phyloP scores from a whole-genome alignment of 2,888 invertebrate genomes.

The Gastracanthus pulcherrimus region DNA sequence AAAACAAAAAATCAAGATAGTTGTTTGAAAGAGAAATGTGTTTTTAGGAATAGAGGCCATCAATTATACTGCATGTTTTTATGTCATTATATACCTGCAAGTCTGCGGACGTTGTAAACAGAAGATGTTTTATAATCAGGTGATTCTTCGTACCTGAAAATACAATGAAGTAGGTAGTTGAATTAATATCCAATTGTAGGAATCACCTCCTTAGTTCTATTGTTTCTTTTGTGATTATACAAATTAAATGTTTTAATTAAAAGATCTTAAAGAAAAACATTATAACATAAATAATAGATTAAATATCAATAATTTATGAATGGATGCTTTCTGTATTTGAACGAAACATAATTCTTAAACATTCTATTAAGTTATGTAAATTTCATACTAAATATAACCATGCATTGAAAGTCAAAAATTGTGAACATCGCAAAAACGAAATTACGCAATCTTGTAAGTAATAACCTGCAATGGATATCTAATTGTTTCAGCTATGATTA shows the following conservation, averaged over 20 bases:
- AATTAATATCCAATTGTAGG: no score
- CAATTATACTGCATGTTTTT: not conserved
- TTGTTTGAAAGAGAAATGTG: no score
- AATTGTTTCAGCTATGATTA: not conserved
- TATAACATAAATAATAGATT: no score
- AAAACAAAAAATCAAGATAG: no score
- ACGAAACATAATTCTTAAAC: not conserved
- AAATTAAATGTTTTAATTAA: no score
- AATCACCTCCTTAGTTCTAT: no score
- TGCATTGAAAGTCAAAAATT: not conserved
- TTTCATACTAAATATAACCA: not conserved
- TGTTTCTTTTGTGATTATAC: no score
- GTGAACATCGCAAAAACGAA: not conserved
- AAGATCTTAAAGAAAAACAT: no score
- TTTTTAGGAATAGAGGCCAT: not conserved
- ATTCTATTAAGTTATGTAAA: not conserved
- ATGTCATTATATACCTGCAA: constrained; percentile 58
- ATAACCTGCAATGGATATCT: not conserved
- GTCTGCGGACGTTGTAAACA: constrained; percentile 59
- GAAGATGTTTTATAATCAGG: constrained; percentile 65
- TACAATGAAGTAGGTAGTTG: not conserved
- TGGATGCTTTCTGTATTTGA: no score
- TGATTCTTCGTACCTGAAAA: constrained; percentile 68
- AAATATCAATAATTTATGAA: no score
- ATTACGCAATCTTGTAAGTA: not conserved